Percentiles rank a stretch among this genome's conserved stretches.
Conservation (phyloP, 2,797 vertebrate genomes). For the Leptatherina wallacei region DNA sequence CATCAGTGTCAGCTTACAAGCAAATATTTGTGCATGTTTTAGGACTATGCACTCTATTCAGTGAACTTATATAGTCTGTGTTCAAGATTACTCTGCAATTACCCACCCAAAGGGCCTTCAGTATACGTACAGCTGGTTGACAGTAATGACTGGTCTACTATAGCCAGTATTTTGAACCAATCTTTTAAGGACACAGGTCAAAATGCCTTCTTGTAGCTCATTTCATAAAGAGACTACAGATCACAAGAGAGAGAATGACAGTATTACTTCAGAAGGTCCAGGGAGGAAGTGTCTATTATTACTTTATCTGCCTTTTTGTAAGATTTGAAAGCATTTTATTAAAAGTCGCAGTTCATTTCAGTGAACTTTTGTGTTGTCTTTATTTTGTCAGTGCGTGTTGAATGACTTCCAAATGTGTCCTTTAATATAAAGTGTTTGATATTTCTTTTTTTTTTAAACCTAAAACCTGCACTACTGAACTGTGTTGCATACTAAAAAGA, state of each 20-base stretch:
- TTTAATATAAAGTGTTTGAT: constrained; percentile 9
- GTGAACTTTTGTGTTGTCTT: constrained; percentile 83
- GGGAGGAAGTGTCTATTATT: constrained; percentile 74
- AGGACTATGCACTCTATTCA: constrained; percentile 68
- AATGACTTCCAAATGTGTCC: constrained; percentile 43
- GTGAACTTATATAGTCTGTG: constrained; percentile 48
- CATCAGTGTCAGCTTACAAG: constrained; percentile 56
- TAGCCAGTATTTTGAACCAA: constrained; percentile 45
- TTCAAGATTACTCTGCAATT: constrained; percentile 64
- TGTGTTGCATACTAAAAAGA: constrained; percentile 11
- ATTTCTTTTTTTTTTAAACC: neutral
- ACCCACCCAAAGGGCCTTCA: constrained; percentile 54
- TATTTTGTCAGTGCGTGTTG: constrained; percentile 63
- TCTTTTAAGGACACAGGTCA: constrained; percentile 35
- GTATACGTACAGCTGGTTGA: constrained; percentile 44
- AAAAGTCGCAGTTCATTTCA: constrained; percentile 81
- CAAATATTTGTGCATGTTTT: constrained; percentile 67
- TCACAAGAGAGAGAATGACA: constrained; percentile 60
- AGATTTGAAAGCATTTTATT: constrained; percentile 81
- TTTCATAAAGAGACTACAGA: constrained; percentile 30
- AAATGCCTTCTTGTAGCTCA: constrained; percentile 38
- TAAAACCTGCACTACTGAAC: neutral
- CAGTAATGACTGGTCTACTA: constrained; percentile 51
- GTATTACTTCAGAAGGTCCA: constrained; percentile 76
- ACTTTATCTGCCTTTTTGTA: constrained; percentile 83